phyloP scores from a whole-genome alignment of 2,797 vertebrate genomes.

The Cottoperca gobio region DNA sequence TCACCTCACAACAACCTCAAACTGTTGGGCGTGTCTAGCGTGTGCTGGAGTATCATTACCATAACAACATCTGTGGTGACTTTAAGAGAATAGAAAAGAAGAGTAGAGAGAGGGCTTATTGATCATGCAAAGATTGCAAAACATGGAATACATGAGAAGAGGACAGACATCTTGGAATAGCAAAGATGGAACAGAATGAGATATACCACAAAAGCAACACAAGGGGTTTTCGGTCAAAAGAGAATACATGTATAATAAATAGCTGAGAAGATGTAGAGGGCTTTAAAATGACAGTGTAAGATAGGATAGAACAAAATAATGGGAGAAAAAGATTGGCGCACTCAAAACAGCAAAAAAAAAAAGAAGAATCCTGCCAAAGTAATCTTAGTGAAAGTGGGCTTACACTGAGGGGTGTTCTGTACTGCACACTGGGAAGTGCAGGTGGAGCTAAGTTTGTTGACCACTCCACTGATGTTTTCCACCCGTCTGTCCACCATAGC shows the following conservation, averaged over 20 bases:
- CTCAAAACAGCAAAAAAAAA: neutral
- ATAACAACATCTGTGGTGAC: conserved; percentile 33
- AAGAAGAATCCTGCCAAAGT: neutral
- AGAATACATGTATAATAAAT: conserved; percentile 28
- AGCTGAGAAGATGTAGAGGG: conserved; percentile 13
- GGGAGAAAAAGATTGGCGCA: neutral
- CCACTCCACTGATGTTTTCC: conserved; percentile 88
- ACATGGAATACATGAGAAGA: conserved; percentile 19
- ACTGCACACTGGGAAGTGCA: conserved; percentile 87
- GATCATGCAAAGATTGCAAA: conserved; percentile 15
- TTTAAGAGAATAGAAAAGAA: conserved; percentile 17
- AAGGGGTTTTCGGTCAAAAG: conserved; percentile 18
- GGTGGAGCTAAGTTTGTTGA: conserved; percentile 88
- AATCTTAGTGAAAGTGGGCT: conserved; percentile 50
- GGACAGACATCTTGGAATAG: conserved; percentile 23
- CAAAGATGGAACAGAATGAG: conserved; percentile 37
- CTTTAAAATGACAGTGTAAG: conserved; percentile 3
- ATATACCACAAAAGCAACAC: conserved; percentile 32
- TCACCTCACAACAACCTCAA: conserved; percentile 31
- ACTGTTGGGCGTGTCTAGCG: conserved; percentile 18
- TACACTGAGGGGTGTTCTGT: conserved; percentile 72
- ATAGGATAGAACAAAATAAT: conserved; percentile 14
- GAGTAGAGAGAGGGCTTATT: conserved; percentile 1
- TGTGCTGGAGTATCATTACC: conserved; percentile 30
- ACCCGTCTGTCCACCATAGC: conserved; percentile 90